A percentile compares a stretch with the other conserved stretches of the same genome.
Evolutionary conservation across 2,113 vertebrate species (phyloP).

Genomic region (Menidia beryllina): DNA sequence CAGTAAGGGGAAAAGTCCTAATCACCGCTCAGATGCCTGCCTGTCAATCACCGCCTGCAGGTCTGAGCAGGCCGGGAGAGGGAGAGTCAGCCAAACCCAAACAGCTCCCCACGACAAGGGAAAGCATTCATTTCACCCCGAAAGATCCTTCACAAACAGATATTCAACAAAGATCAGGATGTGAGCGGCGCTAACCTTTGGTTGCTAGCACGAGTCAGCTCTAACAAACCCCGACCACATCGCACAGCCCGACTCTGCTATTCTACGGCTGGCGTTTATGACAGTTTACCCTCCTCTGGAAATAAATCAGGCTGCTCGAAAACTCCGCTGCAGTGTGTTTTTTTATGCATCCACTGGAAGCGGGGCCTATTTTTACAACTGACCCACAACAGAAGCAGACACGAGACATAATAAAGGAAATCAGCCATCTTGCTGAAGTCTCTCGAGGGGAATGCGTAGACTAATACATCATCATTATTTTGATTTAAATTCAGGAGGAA

Average conservation of each 20-base stretch:
- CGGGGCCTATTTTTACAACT: slow-evolving; percentile 81
- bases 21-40: slow-evolving; percentile 79
- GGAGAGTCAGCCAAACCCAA: slow-evolving; percentile 14
- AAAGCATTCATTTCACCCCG: slow-evolving; percentile 23
- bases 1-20: slow-evolving; percentile 79
- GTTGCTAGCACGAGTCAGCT: slow-evolving; percentile 65
- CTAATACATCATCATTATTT: slow-evolving; percentile 81
- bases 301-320: slow-evolving; percentile 78
- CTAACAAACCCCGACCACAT: slow-evolving; percentile 78
- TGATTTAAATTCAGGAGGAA: slow-evolving; percentile 75
- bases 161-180: slow-evolving; percentile 41
- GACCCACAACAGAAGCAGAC: slow-evolving; percentile 77
- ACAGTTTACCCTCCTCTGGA: slow-evolving; percentile 79
- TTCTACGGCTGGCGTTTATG: slow-evolving; percentile 80
- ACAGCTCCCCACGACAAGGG: slow-evolving; percentile 8
- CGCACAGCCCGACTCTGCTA: slow-evolving; percentile 73
- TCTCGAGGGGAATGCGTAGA: slow-evolving; percentile 68
- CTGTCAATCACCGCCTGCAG: slow-evolving; percentile 79
- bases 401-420: slow-evolving; percentile 83
- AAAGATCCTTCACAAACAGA: slow-evolving; percentile 47
- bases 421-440: slow-evolving; percentile 73
- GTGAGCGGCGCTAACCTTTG: slow-evolving; percentile 69
- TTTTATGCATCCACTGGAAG: slow-evolving; percentile 76
- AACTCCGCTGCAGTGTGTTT: slow-evolving; percentile 63
- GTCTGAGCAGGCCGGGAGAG: slow-evolving; percentile 69